Evolutionary conservation across 2,797 vertebrate genomes (phyloP).

Genomic region (Adelosebastes latens): DNA sequence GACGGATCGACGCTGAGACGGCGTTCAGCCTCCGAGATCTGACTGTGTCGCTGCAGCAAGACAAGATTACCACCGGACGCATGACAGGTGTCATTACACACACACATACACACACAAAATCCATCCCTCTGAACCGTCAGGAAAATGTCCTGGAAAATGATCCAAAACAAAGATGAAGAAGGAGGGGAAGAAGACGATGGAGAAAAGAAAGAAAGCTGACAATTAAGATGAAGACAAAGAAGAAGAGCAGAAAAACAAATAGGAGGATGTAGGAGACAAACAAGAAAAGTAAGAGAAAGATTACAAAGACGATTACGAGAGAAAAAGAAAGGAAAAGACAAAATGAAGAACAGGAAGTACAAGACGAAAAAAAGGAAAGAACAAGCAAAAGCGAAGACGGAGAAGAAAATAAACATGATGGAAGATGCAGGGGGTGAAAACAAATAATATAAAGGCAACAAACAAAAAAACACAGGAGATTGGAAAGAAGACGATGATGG

Average conservation of each 20-base stretch:
- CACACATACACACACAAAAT: slow-evolving; percentile 1
- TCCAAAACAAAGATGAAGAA: background rate
- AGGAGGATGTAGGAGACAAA: background rate
- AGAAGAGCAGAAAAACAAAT: background rate
- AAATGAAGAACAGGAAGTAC: background rate
- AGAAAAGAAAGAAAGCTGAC: background rate
- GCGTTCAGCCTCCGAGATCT: background rate
- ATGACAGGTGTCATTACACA: slow-evolving; percentile 12
- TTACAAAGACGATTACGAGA: background rate
- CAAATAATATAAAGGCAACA: background rate
- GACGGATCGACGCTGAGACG: background rate
- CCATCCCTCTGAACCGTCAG: background rate
- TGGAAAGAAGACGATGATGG: background rate
- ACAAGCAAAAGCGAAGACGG: background rate
- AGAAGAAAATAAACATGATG: background rate
- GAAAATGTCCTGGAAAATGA: background rate
- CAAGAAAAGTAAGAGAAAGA: background rate
- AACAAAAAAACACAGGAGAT: too few species aligned
- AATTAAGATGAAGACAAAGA: background rate
- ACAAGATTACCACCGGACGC: background rate
- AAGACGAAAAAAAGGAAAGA: background rate
- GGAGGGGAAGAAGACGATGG: accelerated
- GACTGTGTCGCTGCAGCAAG: background rate
- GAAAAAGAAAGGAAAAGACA: background rate
- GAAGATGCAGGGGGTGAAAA: background rate